Percentiles rank a stretch among this genome's conserved stretches.
These are phyloP conservation scores for Arvicola amphibius DNA, from an alignment of 2,797 vertebrate species.

Conservation along the genomic window DNA sequence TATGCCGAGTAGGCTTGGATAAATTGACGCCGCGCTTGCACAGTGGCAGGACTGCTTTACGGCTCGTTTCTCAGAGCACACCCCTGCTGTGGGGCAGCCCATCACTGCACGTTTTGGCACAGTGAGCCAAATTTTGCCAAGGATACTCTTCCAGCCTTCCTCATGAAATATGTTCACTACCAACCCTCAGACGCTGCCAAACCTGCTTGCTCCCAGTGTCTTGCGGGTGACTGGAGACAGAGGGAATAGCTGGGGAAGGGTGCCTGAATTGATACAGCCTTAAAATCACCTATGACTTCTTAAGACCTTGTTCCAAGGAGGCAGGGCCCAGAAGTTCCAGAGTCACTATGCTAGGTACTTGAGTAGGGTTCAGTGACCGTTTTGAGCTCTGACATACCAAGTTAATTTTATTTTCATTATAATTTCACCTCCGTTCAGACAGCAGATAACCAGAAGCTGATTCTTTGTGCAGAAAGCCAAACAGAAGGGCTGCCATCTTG, in stretches of 20 bases:
- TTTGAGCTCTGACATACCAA: background rate
- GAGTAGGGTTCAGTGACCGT: background rate
- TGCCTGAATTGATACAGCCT: background rate
- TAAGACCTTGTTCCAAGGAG: background rate
- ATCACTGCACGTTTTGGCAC: background rate
- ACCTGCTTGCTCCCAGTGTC: background rate
- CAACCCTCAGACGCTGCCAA: background rate
- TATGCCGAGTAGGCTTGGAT: background rate
- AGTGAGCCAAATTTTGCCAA: background rate
- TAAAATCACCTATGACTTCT: background rate
- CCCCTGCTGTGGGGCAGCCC: no score
- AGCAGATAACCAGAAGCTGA: background rate
- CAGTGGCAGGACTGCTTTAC: background rate
- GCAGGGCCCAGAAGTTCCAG: background rate
- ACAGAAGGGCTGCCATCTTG: background rate
- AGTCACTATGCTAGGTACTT: background rate
- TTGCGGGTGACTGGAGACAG: background rate
- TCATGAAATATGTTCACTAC: background rate
- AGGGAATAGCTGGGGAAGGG: background rate
- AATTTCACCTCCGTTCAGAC: background rate
- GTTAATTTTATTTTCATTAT: slow-evolving; percentile 12
- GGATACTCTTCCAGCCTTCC: background rate
- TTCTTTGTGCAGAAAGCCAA: background rate
- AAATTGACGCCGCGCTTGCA: background rate
- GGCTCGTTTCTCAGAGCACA: background rate